A percentile compares a stretch with the other conserved stretches of the same genome.
Evolutionary conservation across 2,888 invertebrate species (phyloP).

Genomic region (Tortricodes alternella): DNA sequence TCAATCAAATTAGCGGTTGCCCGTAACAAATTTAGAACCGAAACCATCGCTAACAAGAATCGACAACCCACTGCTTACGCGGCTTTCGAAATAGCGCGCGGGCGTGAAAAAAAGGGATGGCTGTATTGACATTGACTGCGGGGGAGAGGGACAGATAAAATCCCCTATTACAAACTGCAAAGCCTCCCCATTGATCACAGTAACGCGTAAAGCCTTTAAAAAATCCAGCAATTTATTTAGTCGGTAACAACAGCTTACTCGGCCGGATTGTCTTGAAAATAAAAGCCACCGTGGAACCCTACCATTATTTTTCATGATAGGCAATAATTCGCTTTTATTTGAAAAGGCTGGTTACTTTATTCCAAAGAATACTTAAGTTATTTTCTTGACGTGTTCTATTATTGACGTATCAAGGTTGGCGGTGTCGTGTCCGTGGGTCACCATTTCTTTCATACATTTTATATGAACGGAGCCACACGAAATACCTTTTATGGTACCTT

Average conservation of each 20-base stretch:
- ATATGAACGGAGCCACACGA: background rate
- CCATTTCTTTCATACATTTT: constrained; percentile 4
- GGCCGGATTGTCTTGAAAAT: constrained; percentile 42
- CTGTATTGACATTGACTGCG: constrained; percentile 36
- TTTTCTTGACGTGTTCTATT: background rate
- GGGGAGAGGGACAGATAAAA: constrained; percentile 52
- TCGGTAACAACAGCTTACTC: constrained; percentile 61
- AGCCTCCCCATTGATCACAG: constrained; percentile 77
- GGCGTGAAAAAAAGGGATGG: constrained; percentile 48
- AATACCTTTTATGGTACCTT: background rate
- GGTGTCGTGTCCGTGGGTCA: background rate
- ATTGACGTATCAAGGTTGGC: background rate
- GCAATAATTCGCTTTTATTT: constrained; percentile 29
- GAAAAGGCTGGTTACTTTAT: constrained; percentile 2
- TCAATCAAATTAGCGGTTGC: constrained; percentile 53
- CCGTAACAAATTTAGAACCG: constrained; percentile 48
- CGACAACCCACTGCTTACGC: constrained; percentile 59
- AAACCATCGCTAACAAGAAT: constrained; percentile 68
- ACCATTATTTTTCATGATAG: constrained; percentile 26
- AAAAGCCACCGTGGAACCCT: constrained; percentile 29
- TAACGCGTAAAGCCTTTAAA: constrained; percentile 75
- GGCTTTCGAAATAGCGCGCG: constrained; percentile 55
- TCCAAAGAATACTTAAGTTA: background rate
- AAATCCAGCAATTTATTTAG: constrained; percentile 79
- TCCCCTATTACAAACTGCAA: constrained; percentile 71